Percentiles rank a stretch among this genome's conserved stretches.
phyloP scores from a whole-genome alignment of 2,113 vertebrate species.

The Vombatus ursinus region DNA sequence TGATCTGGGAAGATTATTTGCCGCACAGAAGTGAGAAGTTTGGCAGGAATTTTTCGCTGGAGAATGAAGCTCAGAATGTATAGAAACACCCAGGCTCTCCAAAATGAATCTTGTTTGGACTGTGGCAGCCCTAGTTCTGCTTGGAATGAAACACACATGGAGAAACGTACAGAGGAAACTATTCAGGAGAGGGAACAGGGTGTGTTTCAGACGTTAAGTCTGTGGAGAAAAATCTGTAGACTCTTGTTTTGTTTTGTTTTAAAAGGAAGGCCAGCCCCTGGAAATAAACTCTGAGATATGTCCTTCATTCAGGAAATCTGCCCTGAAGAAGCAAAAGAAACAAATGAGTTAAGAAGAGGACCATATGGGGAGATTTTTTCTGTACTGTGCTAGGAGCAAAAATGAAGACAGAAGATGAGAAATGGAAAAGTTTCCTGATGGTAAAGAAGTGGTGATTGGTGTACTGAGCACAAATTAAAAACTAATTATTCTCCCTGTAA shows the following conservation, averaged over 20 bases:
- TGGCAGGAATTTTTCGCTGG: neutral
- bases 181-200: constrained; percentile 62
- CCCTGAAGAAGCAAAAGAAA: constrained; percentile 52
- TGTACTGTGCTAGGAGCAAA: neutral
- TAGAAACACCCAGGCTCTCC: neutral
- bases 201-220: constrained; percentile 75
- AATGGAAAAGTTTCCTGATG: accelerated
- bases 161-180: constrained; percentile 72
- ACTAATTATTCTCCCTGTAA: neutral
- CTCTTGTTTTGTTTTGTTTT: constrained; percentile 49
- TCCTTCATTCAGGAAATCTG: constrained; percentile 54
- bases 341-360: constrained; percentile 15
- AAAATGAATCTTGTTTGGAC: constrained; percentile 17
- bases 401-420: neutral
- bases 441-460: neutral
- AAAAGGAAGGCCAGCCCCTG: constrained; percentile 64
- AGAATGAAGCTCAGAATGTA: neutral
- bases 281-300: constrained; percentile 56
- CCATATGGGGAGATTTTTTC: neutral
- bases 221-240: constrained; percentile 68
- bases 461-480: neutral
- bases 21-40: neutral
- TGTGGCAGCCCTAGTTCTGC: constrained; percentile 42
- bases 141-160: constrained; percentile 64
- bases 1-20: neutral